These are phyloP conservation scores for Lemur catta DNA, from an alignment of 2,797 vertebrate genomes.

Conservation along the genomic window DNA sequence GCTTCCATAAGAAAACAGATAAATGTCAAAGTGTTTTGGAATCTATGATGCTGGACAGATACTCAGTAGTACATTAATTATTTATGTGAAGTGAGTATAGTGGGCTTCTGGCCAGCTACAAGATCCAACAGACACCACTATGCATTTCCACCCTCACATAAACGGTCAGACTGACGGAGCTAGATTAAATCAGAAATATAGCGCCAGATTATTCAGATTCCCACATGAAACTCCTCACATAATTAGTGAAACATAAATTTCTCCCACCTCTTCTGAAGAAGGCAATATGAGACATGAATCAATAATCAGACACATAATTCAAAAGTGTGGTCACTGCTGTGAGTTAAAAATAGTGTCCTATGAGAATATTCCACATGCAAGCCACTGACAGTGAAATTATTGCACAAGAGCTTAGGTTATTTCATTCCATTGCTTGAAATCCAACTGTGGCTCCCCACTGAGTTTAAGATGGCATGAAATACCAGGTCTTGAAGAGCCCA, in stretches of 20 bases:
- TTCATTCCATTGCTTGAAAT: not conserved
- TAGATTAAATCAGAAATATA: not conserved
- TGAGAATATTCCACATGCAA: not conserved
- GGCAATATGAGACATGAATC: not conserved
- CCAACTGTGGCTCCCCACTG: not conserved
- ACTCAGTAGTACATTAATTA: not conserved
- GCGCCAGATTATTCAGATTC: not conserved
- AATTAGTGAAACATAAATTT: not conserved
- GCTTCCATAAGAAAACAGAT: not conserved
- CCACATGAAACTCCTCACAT: not conserved
- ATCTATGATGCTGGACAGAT: not conserved
- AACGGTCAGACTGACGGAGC: not conserved
- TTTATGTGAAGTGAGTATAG: not conserved
- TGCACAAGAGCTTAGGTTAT: not conserved
- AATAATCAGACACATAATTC: not conserved
- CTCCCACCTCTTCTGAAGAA: not conserved
- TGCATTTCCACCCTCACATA: not conserved
- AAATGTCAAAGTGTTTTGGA: not conserved
- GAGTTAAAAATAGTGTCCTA: not conserved
- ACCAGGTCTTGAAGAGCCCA: not conserved
- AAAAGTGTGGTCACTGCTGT: not conserved
- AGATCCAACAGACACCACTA: not conserved
- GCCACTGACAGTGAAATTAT: not conserved
- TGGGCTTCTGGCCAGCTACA: not conserved
- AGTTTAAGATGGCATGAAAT: not conserved